Percentiles rank a stretch among this genome's conserved stretches.
These are phyloP conservation scores for Macrotrachela quadricornifera DNA, from an alignment of 1,140 invertebrate genomes.

Conservation along the genomic window DNA sequence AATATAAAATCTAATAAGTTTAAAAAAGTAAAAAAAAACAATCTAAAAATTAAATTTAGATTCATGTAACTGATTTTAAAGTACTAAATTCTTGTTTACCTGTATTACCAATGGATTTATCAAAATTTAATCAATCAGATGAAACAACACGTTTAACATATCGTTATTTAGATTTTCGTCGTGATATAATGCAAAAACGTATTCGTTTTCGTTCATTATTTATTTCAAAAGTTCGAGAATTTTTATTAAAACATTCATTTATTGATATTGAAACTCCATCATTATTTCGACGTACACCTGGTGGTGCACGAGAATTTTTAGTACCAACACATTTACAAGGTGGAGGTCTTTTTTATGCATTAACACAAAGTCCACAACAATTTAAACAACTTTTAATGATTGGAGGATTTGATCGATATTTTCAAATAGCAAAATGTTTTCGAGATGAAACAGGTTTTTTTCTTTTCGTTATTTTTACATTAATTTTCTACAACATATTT, in stretches of 20 bases:
- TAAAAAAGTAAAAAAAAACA: too few species aligned
- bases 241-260: constrained; percentile 36
- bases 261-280: constrained; percentile 86
- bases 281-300: constrained; percentile 67
- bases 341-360: constrained; percentile 58
- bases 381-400: constrained; percentile 96
- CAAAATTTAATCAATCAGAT: constrained; percentile 37
- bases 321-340: constrained; percentile 57
- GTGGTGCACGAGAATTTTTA: constrained; percentile 81
- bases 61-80: too few species aligned
- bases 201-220: constrained; percentile 54
- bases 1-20: too few species aligned
- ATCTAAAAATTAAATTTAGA: too few species aligned
- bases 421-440: constrained; percentile 84
- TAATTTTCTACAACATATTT: too few species aligned
- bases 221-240: constrained; percentile 10
- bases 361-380: constrained; percentile 85
- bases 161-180: constrained; percentile 54
- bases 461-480: too few species aligned
- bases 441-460: constrained; percentile 75
- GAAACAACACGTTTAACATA: constrained; percentile 60
- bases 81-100: too few species aligned
- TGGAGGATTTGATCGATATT: constrained; percentile 65
- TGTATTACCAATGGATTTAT: too few species aligned
- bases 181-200: constrained; percentile 57